Conservation (phyloP, 1,140 invertebrate species). For the Dendroctonus ponderosae region DNA sequence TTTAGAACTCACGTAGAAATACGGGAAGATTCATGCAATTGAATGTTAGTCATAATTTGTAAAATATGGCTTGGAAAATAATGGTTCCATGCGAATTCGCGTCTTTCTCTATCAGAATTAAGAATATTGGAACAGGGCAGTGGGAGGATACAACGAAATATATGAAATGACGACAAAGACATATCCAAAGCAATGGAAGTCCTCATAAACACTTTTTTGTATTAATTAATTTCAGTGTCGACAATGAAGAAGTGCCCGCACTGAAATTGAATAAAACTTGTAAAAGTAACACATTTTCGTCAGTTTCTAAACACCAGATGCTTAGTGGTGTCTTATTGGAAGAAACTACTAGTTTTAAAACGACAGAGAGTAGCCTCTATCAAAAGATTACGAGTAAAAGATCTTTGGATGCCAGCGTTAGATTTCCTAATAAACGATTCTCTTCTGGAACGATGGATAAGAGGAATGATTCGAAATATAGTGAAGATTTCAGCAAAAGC, state of each 20-base stretch:
- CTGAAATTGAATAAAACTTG: slow-evolving; percentile 20
- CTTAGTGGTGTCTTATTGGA: slow-evolving; percentile 34
- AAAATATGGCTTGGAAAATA: too few species aligned
- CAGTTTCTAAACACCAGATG: background rate
- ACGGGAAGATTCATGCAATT: too few species aligned
- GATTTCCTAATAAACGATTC: slow-evolving; percentile 37
- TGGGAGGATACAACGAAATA: too few species aligned
- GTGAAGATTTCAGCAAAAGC: slow-evolving; percentile 25
- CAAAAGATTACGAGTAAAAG: slow-evolving; percentile 32
- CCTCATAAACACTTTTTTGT: too few species aligned
- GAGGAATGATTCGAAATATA: slow-evolving; percentile 29
- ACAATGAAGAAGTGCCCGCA: background rate
- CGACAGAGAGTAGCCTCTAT: slow-evolving; percentile 29
- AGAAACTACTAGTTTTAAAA: slow-evolving; percentile 39
- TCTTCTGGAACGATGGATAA: slow-evolving; percentile 27
- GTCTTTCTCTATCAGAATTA: too few species aligned
- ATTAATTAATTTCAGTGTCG: background rate
- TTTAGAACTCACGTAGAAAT: too few species aligned
- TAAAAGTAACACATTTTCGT: slow-evolving; percentile 25
- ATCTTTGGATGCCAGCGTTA: slow-evolving; percentile 39
- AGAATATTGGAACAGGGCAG: too few species aligned
- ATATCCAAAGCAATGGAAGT: too few species aligned
- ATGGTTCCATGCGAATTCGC: too few species aligned
- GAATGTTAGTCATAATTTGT: too few species aligned
- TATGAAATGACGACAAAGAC: too few species aligned